Conservation (phyloP, 2,888 invertebrate species). For the Stenichneumon culpator region DNA sequence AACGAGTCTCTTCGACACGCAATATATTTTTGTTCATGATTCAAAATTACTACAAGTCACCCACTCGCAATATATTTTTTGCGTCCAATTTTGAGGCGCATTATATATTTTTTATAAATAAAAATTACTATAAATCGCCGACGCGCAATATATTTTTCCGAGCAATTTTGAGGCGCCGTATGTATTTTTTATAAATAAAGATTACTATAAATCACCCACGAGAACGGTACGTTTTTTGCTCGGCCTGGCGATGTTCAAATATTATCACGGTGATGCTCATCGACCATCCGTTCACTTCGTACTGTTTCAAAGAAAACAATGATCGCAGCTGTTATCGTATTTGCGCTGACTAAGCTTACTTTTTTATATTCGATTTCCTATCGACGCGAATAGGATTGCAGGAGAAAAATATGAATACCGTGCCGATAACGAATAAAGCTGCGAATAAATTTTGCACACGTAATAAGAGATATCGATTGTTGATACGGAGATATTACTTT, state of each 20-base stretch:
- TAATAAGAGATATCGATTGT: neutral
- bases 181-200: neutral
- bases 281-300: neutral
- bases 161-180: too few species aligned
- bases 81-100: too few species aligned
- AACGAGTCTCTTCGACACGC: neutral
- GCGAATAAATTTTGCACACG: neutral
- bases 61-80: too few species aligned
- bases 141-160: too few species aligned
- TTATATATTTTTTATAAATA: neutral
- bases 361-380: neutral
- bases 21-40: neutral
- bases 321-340: neutral
- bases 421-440: neutral
- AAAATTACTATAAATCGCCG: neutral
- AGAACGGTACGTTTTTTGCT: neutral
- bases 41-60: neutral
- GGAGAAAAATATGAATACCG: neutral
- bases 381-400: neutral
- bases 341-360: neutral
- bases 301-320: neutral
- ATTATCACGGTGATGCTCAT: neutral
- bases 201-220: neutral
- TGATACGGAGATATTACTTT: neutral
- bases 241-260: neutral